Evolutionary conservation across 2,113 vertebrate genomes (phyloP).

Genomic region (Amphilophus citrinellus): DNA sequence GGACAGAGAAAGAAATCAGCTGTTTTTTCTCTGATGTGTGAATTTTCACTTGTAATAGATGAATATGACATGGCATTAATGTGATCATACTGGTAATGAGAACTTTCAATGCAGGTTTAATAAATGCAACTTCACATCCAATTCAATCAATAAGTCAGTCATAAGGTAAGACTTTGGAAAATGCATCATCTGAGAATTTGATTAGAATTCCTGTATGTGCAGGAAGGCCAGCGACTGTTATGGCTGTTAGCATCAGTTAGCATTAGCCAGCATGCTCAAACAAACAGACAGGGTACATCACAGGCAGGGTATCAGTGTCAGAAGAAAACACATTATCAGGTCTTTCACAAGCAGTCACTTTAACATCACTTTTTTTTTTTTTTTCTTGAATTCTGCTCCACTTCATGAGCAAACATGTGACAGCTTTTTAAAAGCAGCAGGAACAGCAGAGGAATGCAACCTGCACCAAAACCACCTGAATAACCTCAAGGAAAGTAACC

Average conservation of each 20-base stretch:
- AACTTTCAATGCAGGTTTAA: background rate
- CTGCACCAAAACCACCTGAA: background rate
- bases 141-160: background rate
- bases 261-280: constrained; percentile 52
- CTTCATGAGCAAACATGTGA: background rate
- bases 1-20: constrained; percentile 9
- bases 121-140: background rate
- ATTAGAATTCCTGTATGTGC: background rate
- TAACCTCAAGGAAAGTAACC: background rate
- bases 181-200: background rate
- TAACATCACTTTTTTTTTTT: background rate
- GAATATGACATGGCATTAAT: background rate
- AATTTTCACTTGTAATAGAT: constrained; percentile 23
- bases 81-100: constrained; percentile 17
- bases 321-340: constrained; percentile 12
- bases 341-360: background rate
- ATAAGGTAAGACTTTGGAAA: background rate
- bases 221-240: background rate
- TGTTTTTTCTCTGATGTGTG: background rate
- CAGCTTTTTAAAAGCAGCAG: background rate
- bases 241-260: background rate
- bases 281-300: constrained; percentile 42
- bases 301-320: constrained; percentile 2
- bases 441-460: background rate
- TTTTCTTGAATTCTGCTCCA: background rate